These are phyloP conservation scores for Philotrypesis tridentata DNA, from an alignment of 1,140 invertebrate genomes.

Conservation along the genomic window DNA sequence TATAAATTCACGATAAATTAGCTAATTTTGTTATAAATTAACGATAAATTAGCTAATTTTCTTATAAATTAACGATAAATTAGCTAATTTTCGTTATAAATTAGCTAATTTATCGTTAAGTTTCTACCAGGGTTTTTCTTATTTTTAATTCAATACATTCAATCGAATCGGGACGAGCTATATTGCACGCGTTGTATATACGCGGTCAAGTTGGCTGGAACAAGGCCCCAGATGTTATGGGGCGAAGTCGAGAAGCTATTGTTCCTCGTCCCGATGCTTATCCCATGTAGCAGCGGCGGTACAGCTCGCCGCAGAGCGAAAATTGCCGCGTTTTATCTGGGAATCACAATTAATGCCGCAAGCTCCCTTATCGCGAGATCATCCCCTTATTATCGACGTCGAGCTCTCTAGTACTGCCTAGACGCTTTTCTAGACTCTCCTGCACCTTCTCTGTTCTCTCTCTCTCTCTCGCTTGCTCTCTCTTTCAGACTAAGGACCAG, in stretches of 20 bases:
- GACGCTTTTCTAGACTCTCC: constrained; percentile 42
- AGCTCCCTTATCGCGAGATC: constrained; percentile 64
- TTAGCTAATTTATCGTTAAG: no score
- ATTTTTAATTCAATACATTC: no score
- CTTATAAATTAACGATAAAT: no score
- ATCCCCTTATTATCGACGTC: constrained; percentile 69
- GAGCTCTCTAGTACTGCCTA: constrained; percentile 48
- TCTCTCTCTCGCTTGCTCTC: constrained; percentile 41
- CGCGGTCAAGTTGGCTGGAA: not conserved
- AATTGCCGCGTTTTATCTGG: constrained; percentile 67
- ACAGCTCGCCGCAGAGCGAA: constrained; percentile 53
- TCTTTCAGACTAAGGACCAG: constrained; percentile 43
- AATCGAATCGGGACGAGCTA: no score
- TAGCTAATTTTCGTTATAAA: no score
- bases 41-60: no score
- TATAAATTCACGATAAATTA: no score
- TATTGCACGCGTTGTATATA: not conserved
- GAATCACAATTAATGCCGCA: constrained; percentile 69
- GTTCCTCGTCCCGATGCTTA: constrained; percentile 2
- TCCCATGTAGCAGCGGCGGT: not conserved
- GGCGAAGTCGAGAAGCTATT: not conserved
- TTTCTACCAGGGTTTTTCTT: no score
- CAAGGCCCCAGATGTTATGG: not conserved
- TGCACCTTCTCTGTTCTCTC: constrained; percentile 24
- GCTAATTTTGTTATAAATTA: no score